Evolutionary conservation across 2,888 invertebrate species (phyloP), one percentile per base, ranked within the genome.

Genomic region (Phyto melanocephala): DNA sequence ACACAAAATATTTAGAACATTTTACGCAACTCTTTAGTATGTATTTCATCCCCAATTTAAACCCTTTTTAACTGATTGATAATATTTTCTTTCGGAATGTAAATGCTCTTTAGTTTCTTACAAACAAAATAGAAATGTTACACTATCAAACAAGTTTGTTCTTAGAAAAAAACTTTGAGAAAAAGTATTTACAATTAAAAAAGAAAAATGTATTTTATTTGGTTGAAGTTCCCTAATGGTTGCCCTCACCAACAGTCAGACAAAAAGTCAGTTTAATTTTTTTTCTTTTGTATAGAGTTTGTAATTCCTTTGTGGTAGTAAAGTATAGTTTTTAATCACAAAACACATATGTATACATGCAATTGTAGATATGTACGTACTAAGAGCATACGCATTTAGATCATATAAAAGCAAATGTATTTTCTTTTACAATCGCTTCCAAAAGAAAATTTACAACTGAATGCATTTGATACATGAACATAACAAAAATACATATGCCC

Each of bases 291-390:
- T 50, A 15, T 24, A 47, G 13, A 40, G 22, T 20, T 37, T 13
- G 13, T 50, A 33, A 20, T 63, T 42, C 45, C 54, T 56, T 75
- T 75, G 54, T 65, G 24, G 8, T 56, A 56, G 56, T 15, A 45
- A 47, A 42, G 54, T 35, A n/a, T n/a, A n/a, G n/a, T n/a, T n/a
- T 65, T 74, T 45, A 35, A 35, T 54, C 42, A 63, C 17, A 24
- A 15, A 40, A 42, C 10, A 42, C 10, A 20, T 6, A 3, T 35
- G 10, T 0, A 17, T 13, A 10, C n/a, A 8, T n/a, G 4, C 22
- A 35, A 4, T 28, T n/a, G 10, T 10, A 42, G 28, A 56, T 1
- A 37, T 22, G 24, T 11, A 58, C 7, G 10, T 22, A 20, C 47
- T 20, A 10, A 45, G 24, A 42, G 54, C 28, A 40, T 37, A 60